phyloP scores from a whole-genome alignment of 1,140 invertebrate species.

The Cydia strobilella region DNA sequence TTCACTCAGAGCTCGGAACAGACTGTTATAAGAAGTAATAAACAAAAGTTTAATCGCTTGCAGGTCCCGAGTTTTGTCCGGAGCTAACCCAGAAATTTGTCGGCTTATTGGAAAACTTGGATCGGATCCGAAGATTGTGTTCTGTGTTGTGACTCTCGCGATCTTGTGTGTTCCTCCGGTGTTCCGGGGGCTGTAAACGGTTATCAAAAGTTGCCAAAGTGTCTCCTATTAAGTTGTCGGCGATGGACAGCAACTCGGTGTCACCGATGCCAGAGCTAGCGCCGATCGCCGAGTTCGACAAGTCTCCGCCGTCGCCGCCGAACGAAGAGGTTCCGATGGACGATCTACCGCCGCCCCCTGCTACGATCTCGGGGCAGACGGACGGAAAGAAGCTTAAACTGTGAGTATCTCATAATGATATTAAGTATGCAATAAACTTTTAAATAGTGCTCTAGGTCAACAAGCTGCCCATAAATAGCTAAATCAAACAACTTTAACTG shows the following conservation, averaged over 20 bases:
- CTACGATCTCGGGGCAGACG: constrained; percentile 76
- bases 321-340: constrained; percentile 82
- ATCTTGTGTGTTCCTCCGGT: constrained; percentile 49
- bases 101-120: constrained; percentile 31
- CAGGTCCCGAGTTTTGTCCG: constrained; percentile 49
- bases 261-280: constrained; percentile 83
- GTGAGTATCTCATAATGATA: constrained; percentile 52
- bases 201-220: constrained; percentile 72
- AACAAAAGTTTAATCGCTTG: constrained; percentile 54
- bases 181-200: constrained; percentile 51
- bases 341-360: constrained; percentile 81
- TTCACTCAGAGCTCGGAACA: constrained; percentile 33
- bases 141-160: constrained; percentile 29
- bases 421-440: no score
- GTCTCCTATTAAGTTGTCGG: constrained; percentile 80
- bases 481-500: no score
- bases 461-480: no score
- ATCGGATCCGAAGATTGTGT: constrained; percentile 29
- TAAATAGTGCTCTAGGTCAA: no score
- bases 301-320: constrained; percentile 82
- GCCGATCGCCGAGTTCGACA: constrained; percentile 84
- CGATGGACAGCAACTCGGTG: constrained; percentile 83
- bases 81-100: constrained; percentile 42
- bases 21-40: constrained; percentile 39
- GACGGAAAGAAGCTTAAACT: constrained; percentile 80